phyloP scores from a whole-genome alignment of 2,888 invertebrate genomes.

The Diplazon laetatorius region DNA sequence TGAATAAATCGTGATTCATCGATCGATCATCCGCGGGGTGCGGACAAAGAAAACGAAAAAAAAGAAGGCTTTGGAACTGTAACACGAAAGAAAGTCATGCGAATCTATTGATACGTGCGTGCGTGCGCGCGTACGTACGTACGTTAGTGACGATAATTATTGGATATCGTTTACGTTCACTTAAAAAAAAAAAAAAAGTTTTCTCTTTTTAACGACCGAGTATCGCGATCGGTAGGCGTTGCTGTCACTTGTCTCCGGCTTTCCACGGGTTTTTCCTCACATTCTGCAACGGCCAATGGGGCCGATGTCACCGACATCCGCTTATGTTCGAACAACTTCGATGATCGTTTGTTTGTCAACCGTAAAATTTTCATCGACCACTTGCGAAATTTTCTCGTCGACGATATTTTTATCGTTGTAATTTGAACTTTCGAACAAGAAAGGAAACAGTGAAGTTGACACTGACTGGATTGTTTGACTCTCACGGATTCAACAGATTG shows the following conservation, averaged over 20 bases:
- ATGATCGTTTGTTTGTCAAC: conserved; percentile 1
- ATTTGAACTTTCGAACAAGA: too few species aligned
- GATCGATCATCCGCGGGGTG: not conserved
- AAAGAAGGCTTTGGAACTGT: not conserved
- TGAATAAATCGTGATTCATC: not conserved
- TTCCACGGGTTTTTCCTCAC: conserved; percentile 6
- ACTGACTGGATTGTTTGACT: too few species aligned
- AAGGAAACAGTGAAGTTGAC: too few species aligned
- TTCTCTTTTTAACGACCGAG: conserved; percentile 1
- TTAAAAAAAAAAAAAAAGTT: too few species aligned
- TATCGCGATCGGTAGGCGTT: conserved; percentile 74
- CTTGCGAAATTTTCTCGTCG: too few species aligned
- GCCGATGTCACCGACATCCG: conserved; percentile 34
- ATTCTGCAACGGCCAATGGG: not conserved
- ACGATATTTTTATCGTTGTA: too few species aligned
- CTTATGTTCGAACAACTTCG: conserved; percentile 6
- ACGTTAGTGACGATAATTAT: conserved; percentile 7
- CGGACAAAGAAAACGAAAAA: not conserved
- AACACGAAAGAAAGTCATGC: not conserved
- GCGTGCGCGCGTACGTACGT: conserved; percentile 6
- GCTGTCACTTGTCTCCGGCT: conserved; percentile 77
- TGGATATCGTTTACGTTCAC: not conserved
- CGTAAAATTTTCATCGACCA: not conserved
- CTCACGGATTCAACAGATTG: too few species aligned
- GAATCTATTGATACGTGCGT: not conserved